phyloP scores from a whole-genome alignment of 2,888 invertebrate genomes.

The Campoplex capitator region DNA sequence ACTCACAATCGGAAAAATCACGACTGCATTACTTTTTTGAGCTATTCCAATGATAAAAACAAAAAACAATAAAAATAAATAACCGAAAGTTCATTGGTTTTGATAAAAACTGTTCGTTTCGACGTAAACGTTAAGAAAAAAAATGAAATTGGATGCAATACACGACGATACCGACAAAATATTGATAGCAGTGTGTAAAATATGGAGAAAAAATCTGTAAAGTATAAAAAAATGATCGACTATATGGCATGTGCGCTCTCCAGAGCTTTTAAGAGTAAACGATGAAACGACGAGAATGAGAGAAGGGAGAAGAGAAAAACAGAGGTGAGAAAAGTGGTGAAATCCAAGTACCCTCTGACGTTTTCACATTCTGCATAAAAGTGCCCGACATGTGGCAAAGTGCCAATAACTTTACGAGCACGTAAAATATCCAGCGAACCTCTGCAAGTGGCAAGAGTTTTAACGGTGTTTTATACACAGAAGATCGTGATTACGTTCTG shows the following conservation, averaged over 20 bases:
- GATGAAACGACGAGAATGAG: not conserved
- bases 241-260: not conserved
- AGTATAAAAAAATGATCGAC: not conserved
- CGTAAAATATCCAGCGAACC: conserved; percentile 51
- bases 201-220: not conserved
- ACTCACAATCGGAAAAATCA: not conserved
- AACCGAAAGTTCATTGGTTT: not conserved
- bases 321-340: conserved; percentile 23
- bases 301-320: not conserved
- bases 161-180: not conserved
- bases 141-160: not conserved
- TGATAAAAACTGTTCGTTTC: not conserved
- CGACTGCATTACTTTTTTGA: not conserved
- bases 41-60: not conserved
- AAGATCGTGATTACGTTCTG: conserved; percentile 1
- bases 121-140: not conserved
- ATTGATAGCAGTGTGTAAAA: not conserved
- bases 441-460: conserved; percentile 24
- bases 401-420: conserved; percentile 56
- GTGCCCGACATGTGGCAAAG: conserved; percentile 44
- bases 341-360: conserved; percentile 23
- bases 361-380: conserved; percentile 32
- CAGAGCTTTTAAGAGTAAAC: not conserved
- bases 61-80: not conserved
- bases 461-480: conserved; percentile 17